Conservation (phyloP, 1,140 invertebrate genomes). For the Helicoverpa armigera region DNA sequence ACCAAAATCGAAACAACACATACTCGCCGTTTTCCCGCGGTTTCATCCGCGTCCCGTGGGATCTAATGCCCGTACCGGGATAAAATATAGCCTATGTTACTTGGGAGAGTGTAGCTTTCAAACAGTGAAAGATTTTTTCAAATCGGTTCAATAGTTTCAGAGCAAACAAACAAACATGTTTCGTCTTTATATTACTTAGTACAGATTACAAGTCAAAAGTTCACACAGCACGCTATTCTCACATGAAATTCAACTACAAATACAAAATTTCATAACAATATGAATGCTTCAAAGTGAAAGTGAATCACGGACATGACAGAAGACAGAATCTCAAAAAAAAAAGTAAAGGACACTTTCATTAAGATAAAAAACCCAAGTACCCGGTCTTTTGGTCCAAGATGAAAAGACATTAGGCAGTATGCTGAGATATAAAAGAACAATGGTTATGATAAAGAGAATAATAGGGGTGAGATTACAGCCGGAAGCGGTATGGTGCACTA, state of each 20-base stretch:
- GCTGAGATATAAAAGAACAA: conserved; percentile 27
- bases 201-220: no score
- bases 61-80: no score
- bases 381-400: background rate
- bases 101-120: no score
- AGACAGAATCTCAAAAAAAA: conserved; percentile 34
- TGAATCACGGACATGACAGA: conserved; percentile 9
- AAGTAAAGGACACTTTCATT: conserved; percentile 42
- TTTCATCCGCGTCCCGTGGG: no score
- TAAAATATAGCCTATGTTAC: no score
- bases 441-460: conserved; percentile 26
- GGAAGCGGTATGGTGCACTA: conserved; percentile 31
- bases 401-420: conserved; percentile 8
- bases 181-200: no score
- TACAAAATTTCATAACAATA: background rate
- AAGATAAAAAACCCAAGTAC: conserved; percentile 7
- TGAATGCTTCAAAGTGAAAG: conserved; percentile 31
- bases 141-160: no score
- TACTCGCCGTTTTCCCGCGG: no score
- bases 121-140: no score
- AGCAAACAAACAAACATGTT: no score
- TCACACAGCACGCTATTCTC: no score
- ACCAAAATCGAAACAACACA: background rate
- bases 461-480: conserved; percentile 22
- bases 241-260: conserved; percentile 6